Base-by-base conservation (phyloP, 1,140 invertebrate species). In the Saccostrea cuccullata region DNA sequence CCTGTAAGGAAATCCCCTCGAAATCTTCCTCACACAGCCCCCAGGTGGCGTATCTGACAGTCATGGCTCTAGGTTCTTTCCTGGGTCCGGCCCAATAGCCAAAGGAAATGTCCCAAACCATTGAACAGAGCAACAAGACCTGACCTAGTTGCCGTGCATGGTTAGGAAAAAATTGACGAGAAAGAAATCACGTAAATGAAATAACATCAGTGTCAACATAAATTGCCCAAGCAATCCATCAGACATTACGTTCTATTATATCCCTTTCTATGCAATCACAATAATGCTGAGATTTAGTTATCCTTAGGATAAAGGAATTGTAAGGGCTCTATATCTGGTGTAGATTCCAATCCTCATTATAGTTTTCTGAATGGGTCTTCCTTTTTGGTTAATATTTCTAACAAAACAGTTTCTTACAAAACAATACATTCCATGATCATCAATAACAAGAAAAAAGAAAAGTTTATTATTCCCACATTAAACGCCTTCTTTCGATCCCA, bases 1-100 rank as follows among this genome's bases (percentile, higher is more conserved):
- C 86, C 82, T 87, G 86, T 55, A 87, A 64, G 9, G 86, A 87
- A n/a, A 83, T 55, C 17, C 77, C 58, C 77, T 87, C 86, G 23
- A 77, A 77, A 77, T 77, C 70, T 26, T 77, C 70, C 8, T 77
- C 70, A 77, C 70, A 77, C 11, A 77, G 70, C 12, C 70, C 70
- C 70, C 70, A 77, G 26, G 70, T 30, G 70, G 70, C 6, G 36
- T 77, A 77, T 77, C 26, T 9, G 9, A 77, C 26, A 12, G 70
- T 30, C 70, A 77, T 77, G 70, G 70, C 70, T 77, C 23, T 77
- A 11, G 70, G 23, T 77, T 30, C 26, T 77, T 77, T 77, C 26
- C 70, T 77, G 70, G 70, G 70, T 77, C 70, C 70, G 30, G 70
- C 70, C 70, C 70, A 77, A 77, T 77, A 23, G 30, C 70, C 70